These are phyloP conservation scores for Eupithecia abbreviata DNA, from an alignment of 2,888 invertebrate genomes.

Conservation along the genomic window DNA sequence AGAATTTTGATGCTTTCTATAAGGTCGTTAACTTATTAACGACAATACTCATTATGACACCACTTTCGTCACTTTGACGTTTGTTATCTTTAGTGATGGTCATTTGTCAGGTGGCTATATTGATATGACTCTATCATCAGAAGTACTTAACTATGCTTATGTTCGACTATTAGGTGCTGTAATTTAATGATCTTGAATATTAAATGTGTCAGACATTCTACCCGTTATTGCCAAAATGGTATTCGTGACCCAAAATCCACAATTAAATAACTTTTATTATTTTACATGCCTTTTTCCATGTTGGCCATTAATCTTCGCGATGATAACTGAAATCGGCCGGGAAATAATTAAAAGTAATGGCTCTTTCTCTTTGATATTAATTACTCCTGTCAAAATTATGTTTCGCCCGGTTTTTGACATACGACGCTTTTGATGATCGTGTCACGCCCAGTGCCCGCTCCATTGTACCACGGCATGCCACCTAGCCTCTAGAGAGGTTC, in stretches of 20 bases:
- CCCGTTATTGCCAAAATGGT: not conserved
- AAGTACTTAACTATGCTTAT: not conserved
- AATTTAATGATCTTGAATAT: not conserved
- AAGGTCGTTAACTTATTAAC: not conserved
- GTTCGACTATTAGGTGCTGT: not conserved
- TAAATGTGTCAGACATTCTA: not conserved
- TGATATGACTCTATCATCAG: not conserved
- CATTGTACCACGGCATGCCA: slow-evolving; percentile 28
- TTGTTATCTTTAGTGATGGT: not conserved
- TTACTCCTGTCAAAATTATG: slow-evolving; percentile 57
- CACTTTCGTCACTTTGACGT: slow-evolving; percentile 2
- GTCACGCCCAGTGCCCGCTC: slow-evolving; percentile 34
- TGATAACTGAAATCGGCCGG: slow-evolving; percentile 38
- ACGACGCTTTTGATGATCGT: slow-evolving; percentile 34
- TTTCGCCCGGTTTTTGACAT: slow-evolving; percentile 41
- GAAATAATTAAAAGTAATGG: slow-evolving; percentile 56
- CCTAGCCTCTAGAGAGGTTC: not conserved
- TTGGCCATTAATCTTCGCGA: slow-evolving; percentile 40
- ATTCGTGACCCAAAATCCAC: slow-evolving; percentile 6
- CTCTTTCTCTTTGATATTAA: slow-evolving; percentile 68
- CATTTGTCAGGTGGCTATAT: not conserved
- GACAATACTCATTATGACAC: not conserved
- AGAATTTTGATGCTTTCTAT: not conserved
- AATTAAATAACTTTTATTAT: not conserved
- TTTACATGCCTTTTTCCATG: slow-evolving; percentile 21